These are phyloP conservation scores for Micronycteris hirsuta DNA, from an alignment of 2,113 vertebrate genomes.

Conservation along the genomic window DNA sequence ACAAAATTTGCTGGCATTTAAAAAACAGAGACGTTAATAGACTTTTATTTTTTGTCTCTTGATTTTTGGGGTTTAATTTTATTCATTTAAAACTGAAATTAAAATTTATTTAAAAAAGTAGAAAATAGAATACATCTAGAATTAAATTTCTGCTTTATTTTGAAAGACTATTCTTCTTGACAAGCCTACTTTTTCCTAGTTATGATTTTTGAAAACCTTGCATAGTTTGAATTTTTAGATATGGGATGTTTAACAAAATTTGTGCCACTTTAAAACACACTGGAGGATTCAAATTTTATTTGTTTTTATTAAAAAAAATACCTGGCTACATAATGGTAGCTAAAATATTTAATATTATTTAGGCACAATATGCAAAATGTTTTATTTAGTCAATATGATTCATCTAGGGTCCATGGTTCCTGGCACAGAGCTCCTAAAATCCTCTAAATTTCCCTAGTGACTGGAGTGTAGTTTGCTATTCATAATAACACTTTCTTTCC, in stretches of 20 bases:
- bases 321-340: not conserved
- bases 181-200: not conserved
- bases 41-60: not conserved
- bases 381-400: not conserved
- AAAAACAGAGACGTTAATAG: not conserved
- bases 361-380: not conserved
- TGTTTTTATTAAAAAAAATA: not conserved
- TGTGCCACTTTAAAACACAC: not conserved
- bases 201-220: not conserved
- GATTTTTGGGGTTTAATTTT: not conserved
- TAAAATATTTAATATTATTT: not conserved
- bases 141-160: not conserved
- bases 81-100: slow-evolving; percentile 31
- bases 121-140: not conserved
- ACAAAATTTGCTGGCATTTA: not conserved
- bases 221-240: not conserved
- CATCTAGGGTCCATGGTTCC: not conserved
- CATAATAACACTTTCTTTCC: not conserved
- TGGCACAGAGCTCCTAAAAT: not conserved
- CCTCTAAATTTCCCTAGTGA: not conserved
- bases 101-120: not conserved
- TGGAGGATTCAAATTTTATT: not conserved
- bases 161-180: not conserved
- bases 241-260: not conserved
- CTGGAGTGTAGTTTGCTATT: not conserved